phyloP scores from a whole-genome alignment of 1,140 invertebrate species.

The Goniozus legneri region DNA sequence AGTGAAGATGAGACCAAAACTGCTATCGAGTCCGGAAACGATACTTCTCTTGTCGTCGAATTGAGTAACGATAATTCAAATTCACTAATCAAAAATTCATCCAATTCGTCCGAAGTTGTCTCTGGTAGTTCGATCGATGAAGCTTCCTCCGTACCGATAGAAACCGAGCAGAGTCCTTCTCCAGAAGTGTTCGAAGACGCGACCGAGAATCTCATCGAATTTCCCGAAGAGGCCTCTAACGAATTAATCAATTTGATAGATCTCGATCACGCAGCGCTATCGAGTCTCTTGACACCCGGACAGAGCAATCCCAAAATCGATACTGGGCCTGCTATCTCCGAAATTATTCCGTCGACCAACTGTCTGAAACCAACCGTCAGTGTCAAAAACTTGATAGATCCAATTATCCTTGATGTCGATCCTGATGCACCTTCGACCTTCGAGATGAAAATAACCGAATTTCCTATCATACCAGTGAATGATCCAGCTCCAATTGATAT shows the following conservation, averaged over 20 bases:
- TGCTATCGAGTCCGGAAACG: no score
- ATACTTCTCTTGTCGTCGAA: no score
- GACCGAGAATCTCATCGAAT: not conserved
- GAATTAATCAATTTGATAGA: not conserved
- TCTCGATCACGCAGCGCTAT: not conserved
- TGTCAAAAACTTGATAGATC: no score
- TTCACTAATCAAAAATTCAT: constrained; percentile 6
- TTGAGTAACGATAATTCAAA: no score
- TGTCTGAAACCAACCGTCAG: no score
- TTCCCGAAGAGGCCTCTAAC: not conserved
- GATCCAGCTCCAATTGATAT: constrained; percentile 24
- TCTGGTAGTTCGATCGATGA: not conserved
- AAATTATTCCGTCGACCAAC: no score
- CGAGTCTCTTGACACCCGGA: not conserved
- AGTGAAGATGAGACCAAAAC: no score
- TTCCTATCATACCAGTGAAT: constrained; percentile 27
- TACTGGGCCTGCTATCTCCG: constrained; percentile 3
- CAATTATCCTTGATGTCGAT: constrained; percentile 8
- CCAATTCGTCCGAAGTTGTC: not conserved
- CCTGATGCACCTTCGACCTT: constrained; percentile 26
- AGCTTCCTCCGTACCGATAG: constrained; percentile 13
- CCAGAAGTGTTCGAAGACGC: not conserved
- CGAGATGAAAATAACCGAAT: constrained; percentile 40
- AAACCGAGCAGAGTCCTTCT: no score
- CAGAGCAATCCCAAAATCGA: constrained; percentile 14